Evolutionary conservation across 2,888 invertebrate genomes (phyloP), one percentile per base, ranked within the genome.

Genomic region (Hemaris fuciformis): DNA sequence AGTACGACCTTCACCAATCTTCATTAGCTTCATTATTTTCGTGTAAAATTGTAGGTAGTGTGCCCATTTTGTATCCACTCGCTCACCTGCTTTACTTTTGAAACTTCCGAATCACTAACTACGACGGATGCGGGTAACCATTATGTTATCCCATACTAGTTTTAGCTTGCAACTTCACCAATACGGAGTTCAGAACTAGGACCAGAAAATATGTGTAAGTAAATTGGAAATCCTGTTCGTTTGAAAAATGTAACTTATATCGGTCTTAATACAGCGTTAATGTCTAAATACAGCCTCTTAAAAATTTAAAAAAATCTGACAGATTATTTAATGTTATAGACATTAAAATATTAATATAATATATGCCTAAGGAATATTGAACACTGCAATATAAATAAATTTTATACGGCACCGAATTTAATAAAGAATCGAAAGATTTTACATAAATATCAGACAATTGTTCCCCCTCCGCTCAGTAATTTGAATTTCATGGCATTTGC

Each of bases 21-120:
- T 89, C 85, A 89, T 90, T 89, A 88, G 73, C 68, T 76, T 84
- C 82, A 86, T 88, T 88, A 89, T 84, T 83, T 80, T 76, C 64
- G 69, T 82, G 84, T 82, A 80, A 82, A 83, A 80, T 79, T 76
- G 72, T 76, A 74, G 75, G 70, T 73, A 38, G 38, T 46, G 23
- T 15, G 45, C 18, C 46, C 20, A 25, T 45, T 57, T 38, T 46
- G 25, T 46, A 27, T 18, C 18, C 27, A 53, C 27, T 53, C 53
- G 53, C 8, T 31, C 8, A 53, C 53, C 53, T 53, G 31, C 15
- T 4, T 53, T 4, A 31, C 31, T 31, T n/a, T 53, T 6, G 2
- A 15, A 53, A 31, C 7, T 20, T 20, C 10, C n/a, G 3, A 53
- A 8, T 27, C 48, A 53, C 27, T 46, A 23, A 23, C 23, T 18